Conservation (phyloP, 2,113 vertebrate genomes). For the Pelobates fuscus region DNA sequence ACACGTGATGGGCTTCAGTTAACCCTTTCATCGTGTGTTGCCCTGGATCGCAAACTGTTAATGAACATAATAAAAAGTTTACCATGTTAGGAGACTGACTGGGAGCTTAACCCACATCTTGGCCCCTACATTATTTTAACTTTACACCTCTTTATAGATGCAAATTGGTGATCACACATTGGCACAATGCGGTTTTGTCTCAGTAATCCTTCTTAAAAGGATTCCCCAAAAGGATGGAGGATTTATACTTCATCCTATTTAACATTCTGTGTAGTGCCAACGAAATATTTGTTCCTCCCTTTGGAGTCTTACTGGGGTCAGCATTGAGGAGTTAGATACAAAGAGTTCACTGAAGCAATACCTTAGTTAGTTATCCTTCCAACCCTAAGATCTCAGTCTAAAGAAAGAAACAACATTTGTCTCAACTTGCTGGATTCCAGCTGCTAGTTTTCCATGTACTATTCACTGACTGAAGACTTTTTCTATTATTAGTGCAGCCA, state of each 20-base stretch:
- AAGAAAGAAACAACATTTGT: constrained; percentile 41
- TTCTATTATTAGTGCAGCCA: not conserved
- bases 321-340: constrained; percentile 45
- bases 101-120: constrained; percentile 27
- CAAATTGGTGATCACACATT: not conserved
- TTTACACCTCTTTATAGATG: not conserved
- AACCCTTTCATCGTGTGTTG: not conserved
- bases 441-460: constrained; percentile 31
- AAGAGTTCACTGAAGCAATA: constrained; percentile 48
- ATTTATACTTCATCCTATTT: constrained; percentile 45
- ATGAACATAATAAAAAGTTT: constrained; percentile 18
- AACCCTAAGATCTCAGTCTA: constrained; percentile 33
- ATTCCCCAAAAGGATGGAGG: not conserved
- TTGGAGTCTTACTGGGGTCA: constrained; percentile 41
- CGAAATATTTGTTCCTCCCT: constrained; percentile 43
- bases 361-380: constrained; percentile 42
- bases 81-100: constrained; percentile 12
- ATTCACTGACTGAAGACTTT: constrained; percentile 36
- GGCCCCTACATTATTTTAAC: constrained; percentile 31
- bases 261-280: constrained; percentile 48
- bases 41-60: not conserved
- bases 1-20: too few species aligned
- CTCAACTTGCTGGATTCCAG: constrained; percentile 44
- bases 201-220: not conserved
- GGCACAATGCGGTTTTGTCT: not conserved